Percentiles rank a stretch among this genome's conserved stretches.
These are phyloP conservation scores for Acrossocheilus wenchowensis DNA, from an alignment of 2,797 vertebrate species.

Conservation along the genomic window DNA sequence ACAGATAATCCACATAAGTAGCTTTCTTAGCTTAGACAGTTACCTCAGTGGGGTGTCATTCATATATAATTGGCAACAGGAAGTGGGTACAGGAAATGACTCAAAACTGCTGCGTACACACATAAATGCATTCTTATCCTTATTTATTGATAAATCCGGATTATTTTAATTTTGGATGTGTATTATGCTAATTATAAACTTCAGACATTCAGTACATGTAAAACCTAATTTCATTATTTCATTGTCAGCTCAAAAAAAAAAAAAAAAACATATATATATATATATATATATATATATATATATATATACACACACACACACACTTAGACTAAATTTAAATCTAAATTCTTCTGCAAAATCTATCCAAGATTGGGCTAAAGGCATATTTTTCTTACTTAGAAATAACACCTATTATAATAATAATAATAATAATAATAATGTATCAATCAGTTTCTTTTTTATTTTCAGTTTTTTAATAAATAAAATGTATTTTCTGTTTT, in stretches of 20 bases:
- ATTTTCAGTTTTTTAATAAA: too few species aligned
- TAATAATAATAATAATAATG: too few species aligned
- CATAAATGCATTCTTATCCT: neutral
- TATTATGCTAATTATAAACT: neutral
- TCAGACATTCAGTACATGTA: neutral
- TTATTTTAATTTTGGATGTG: neutral
- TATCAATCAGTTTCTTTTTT: too few species aligned
- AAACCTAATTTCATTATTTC: neutral
- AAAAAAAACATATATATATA: too few species aligned
- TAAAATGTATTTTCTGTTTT: too few species aligned
- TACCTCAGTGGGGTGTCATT: neutral
- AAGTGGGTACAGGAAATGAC: neutral
- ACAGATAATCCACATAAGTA: constrained; percentile 4
- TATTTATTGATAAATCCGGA: neutral
- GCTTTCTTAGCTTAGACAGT: neutral
- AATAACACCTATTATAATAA: neutral
- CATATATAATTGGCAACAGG: neutral
- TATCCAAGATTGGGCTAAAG: neutral
- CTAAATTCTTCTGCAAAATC: neutral
- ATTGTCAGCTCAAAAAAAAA: neutral
- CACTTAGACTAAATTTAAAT: neutral
- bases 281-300: too few species aligned
- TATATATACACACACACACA: too few species aligned
- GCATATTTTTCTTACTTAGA: neutral
- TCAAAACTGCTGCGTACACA: neutral